These are phyloP conservation scores for Chrysolina haemoptera DNA, from an alignment of 2,888 invertebrate species.

Conservation along the genomic window DNA sequence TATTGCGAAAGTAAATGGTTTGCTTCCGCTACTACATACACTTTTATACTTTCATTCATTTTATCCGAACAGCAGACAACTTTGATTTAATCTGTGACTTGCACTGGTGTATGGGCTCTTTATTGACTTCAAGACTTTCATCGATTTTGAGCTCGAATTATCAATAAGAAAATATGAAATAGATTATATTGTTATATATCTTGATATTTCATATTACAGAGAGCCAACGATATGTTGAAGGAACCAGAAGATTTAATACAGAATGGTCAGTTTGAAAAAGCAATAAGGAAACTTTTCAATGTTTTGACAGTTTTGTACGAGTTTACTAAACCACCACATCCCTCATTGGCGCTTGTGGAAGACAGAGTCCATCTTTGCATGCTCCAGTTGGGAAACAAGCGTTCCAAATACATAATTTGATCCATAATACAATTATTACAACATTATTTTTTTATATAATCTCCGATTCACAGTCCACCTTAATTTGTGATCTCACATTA, in stretches of 20 bases:
- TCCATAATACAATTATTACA: background rate
- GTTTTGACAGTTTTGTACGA: background rate
- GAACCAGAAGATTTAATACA: background rate
- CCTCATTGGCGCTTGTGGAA: background rate
- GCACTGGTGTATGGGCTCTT: no score
- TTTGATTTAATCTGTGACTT: no score
- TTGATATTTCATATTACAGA: background rate
- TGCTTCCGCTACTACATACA: no score
- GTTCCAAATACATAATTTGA: background rate
- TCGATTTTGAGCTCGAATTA: no score
- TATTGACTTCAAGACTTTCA: no score
- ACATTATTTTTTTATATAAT: no score
- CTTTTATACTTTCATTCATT: no score
- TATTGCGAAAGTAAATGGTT: no score
- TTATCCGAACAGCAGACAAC: no score
- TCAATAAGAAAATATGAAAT: no score
- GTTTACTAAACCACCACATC: background rate
- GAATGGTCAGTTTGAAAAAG: background rate
- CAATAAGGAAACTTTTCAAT: background rate
- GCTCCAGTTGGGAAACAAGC: background rate
- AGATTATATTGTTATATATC: background rate
- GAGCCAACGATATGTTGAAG: background rate
- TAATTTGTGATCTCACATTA: no score
- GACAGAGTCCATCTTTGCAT: conserved; percentile 1
- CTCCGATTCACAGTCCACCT: no score